Conservation (phyloP, 2,113 vertebrate species). For the Pimephales promelas region DNA sequence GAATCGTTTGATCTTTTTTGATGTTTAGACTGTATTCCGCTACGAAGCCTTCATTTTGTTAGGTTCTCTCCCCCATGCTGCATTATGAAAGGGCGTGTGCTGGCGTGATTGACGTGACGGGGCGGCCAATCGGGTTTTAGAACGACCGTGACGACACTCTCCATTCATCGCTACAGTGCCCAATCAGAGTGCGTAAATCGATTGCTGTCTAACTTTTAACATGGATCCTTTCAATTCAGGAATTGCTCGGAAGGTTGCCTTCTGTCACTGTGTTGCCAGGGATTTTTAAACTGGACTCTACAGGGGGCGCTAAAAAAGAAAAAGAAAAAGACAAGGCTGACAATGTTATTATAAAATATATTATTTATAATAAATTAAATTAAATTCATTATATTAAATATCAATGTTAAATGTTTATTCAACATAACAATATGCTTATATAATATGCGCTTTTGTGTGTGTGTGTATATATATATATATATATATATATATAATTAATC, state of each 20-base stretch:
- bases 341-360: no score
- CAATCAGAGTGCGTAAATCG: slow-evolving; percentile 57
- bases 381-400: no score
- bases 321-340: no score
- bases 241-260: slow-evolving; percentile 6
- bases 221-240: not conserved
- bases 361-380: no score
- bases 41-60: slow-evolving; percentile 64
- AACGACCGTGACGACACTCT: not conserved
- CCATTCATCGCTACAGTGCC: slow-evolving; percentile 33
- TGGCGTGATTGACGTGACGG: slow-evolving; percentile 56
- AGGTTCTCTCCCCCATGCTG: slow-evolving; percentile 79
- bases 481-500: no score
- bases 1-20: not conserved
- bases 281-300: not conserved
- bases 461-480: no score
- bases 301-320: not conserved
- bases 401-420: no score
- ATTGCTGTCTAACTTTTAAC: not conserved
- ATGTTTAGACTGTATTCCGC: slow-evolving; percentile 52
- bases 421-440: no score
- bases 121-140: slow-evolving; percentile 61
- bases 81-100: slow-evolving; percentile 74
- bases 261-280: not conserved
- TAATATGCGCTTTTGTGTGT: no score